phyloP scores from a whole-genome alignment of 2,888 invertebrate species.

The Parnassius mnemosyne region DNA sequence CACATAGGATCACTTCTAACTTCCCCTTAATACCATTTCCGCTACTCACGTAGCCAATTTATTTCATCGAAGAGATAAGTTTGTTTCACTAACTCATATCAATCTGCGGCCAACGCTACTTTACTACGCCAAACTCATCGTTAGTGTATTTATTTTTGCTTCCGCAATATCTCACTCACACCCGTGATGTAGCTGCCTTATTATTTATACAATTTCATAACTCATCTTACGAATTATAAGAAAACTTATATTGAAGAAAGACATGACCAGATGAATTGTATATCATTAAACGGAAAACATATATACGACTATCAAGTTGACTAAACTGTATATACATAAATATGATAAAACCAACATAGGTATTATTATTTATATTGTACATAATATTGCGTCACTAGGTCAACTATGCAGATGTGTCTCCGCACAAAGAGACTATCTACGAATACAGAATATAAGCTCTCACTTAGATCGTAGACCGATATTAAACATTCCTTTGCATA shows the following conservation, averaged over 20 bases:
- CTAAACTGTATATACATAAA: too few species aligned
- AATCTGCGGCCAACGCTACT: slow-evolving; percentile 33
- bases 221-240: too few species aligned
- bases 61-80: slow-evolving; percentile 35
- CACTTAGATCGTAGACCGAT: slow-evolving; percentile 4
- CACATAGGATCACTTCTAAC: slow-evolving; percentile 23
- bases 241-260: too few species aligned
- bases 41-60: slow-evolving; percentile 25
- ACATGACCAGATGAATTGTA: not conserved
- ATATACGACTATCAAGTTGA: too few species aligned
- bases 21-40: slow-evolving; percentile 26
- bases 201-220: not conserved
- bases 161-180: slow-evolving; percentile 14
- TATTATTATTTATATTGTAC: too few species aligned
- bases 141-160: slow-evolving; percentile 49
- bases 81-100: slow-evolving; percentile 33
- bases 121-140: slow-evolving; percentile 30
- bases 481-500: slow-evolving; percentile 22
- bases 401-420: slow-evolving; percentile 10
- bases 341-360: too few species aligned
- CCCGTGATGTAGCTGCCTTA: not conserved
- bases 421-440: slow-evolving; percentile 11
- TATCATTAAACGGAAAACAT: not conserved
- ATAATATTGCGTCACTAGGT: slow-evolving; percentile 6
- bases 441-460: slow-evolving; percentile 8